Evolutionary conservation across 2,113 vertebrate species (phyloP).

Genomic region (Lynx canadensis): DNA sequence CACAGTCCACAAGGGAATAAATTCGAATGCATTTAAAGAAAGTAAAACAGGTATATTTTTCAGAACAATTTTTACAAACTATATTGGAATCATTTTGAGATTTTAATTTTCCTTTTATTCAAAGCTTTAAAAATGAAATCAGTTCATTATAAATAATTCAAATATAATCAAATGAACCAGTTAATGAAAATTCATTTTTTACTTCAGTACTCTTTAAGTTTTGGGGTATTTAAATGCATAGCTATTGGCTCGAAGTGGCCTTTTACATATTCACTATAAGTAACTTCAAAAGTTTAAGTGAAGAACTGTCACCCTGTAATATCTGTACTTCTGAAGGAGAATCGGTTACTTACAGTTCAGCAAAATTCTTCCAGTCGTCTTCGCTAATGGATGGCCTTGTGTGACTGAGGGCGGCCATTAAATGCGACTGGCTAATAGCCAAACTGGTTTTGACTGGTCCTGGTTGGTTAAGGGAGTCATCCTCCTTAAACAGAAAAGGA

Average conservation of each 20-base stretch:
- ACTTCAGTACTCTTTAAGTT: background rate
- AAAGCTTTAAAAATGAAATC: conserved; percentile 35
- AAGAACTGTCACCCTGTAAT: background rate
- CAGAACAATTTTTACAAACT: background rate
- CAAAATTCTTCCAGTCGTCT: conserved; percentile 93
- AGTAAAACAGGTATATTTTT: conserved; percentile 16
- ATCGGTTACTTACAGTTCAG: conserved; percentile 91
- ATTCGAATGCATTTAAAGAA: background rate
- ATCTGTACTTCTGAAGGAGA: background rate
- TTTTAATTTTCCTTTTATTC: conserved; percentile 32
- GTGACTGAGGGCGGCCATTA: conserved; percentile 88
- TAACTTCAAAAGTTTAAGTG: background rate
- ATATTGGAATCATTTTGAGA: background rate
- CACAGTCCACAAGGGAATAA: background rate
- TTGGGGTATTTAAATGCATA: background rate
- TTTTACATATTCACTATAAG: background rate
- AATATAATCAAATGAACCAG: background rate
- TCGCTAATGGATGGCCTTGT: conserved; percentile 92
- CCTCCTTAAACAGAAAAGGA: conserved; percentile 85
- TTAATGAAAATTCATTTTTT: conserved; percentile 36
- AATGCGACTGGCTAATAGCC: conserved; percentile 88
- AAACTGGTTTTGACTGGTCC: conserved; percentile 83
- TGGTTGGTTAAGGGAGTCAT: conserved; percentile 80
- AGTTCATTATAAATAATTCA: background rate
- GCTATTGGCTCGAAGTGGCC: background rate